Percentiles rank a stretch among this genome's conserved stretches.
Evolutionary conservation across 1,140 invertebrate genomes (phyloP).

Genomic region (Parasteatoda tepidariorum): DNA sequence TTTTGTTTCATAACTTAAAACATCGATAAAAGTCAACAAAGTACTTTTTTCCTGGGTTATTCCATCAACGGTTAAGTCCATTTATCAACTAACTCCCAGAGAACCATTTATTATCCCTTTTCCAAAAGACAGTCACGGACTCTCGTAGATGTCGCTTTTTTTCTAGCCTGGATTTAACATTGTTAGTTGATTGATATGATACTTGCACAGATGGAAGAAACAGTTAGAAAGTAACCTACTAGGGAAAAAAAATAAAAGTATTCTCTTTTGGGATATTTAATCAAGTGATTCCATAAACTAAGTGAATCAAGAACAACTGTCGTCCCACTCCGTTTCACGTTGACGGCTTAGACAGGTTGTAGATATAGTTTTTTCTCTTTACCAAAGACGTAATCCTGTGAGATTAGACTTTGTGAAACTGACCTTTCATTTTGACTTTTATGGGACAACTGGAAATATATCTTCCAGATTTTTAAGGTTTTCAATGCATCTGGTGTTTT

Average conservation of each 20-base stretch:
- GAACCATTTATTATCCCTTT: neutral
- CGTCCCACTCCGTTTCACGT: neutral
- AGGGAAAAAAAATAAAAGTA: neutral
- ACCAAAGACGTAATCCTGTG: too few relatives aligned
- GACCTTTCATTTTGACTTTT: too few relatives aligned
- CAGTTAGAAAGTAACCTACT: neutral
- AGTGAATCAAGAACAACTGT: conserved; percentile 1
- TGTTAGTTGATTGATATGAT: conserved; percentile 2
- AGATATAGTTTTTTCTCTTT: neutral
- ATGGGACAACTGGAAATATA: too few relatives aligned
- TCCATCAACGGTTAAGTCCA: neutral
- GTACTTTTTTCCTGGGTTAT: neutral
- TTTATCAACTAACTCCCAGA: neutral
- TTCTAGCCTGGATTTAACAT: neutral
- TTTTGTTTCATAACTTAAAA: neutral
- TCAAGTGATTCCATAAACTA: conserved; percentile 20
- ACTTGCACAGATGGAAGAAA: neutral
- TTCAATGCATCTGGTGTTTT: too few relatives aligned
- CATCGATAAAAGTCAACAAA: neutral
- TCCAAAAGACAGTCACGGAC: neutral
- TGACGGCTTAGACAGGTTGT: neutral
- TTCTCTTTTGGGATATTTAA: neutral
- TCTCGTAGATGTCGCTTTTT: neutral
- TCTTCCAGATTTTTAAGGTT: too few relatives aligned
- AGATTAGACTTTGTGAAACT: too few relatives aligned